These are phyloP conservation scores for Dasyprocta punctata DNA, from an alignment of 2,113 vertebrate genomes.

Conservation along the genomic window DNA sequence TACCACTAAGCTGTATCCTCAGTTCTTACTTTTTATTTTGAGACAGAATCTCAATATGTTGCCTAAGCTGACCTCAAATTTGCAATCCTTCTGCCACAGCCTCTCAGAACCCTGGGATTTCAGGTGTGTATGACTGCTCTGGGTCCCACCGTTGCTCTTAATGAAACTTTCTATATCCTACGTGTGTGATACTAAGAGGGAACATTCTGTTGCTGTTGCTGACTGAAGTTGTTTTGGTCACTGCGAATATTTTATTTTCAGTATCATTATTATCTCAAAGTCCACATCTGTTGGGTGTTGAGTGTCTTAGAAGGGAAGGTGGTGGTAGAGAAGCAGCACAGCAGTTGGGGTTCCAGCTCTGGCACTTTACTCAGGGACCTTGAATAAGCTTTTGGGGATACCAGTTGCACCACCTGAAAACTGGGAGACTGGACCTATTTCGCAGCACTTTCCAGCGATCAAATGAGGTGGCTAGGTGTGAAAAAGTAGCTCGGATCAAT, in stretches of 20 bases:
- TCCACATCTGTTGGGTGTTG: rapidly evolving
- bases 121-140: not conserved
- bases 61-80: not conserved
- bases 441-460: not conserved
- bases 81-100: not conserved
- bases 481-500: rapidly evolving
- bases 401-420: not conserved
- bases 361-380: not conserved
- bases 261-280: too few relatives aligned
- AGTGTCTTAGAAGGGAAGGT: not conserved
- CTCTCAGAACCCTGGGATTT: not conserved
- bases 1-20: not conserved
- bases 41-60: not conserved
- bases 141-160: not conserved
- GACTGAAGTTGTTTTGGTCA: not conserved
- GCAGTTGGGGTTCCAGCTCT: not conserved
- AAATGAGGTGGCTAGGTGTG: not conserved
- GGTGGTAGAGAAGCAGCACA: not conserved
- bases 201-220: not conserved
- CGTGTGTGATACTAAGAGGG: not conserved
- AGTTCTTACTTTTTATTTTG: not conserved
- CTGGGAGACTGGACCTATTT: not conserved
- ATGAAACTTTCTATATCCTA: not conserved
- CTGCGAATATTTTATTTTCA: not conserved
- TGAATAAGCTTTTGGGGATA: not conserved